phyloP scores from a whole-genome alignment of 2,888 invertebrate genomes.

The Eristalinus aeneus region DNA sequence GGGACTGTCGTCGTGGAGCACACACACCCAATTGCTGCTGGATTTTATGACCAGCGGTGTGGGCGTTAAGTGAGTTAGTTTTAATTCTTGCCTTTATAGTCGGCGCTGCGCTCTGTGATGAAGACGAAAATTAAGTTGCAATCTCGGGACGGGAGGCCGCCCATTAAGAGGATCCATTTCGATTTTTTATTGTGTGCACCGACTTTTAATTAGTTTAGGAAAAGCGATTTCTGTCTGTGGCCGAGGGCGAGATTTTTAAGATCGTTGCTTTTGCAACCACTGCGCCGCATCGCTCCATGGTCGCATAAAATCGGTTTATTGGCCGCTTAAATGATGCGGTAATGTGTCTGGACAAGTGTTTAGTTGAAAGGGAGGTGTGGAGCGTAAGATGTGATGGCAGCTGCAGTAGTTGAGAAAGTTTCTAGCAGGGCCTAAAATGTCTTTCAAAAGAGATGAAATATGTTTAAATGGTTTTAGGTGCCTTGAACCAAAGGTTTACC shows the following conservation, averaged over 20 bases:
- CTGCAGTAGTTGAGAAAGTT: neutral
- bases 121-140: neutral
- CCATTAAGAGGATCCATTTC: constrained; percentile 41
- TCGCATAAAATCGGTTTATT: neutral
- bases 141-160: neutral
- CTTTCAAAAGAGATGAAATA: too few relatives aligned
- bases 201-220: constrained; percentile 21
- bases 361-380: neutral
- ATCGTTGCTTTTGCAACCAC: neutral
- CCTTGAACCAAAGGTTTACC: too few relatives aligned
- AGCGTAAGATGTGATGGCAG: neutral
- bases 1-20: constrained; percentile 11
- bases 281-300: neutral
- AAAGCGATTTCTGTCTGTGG: neutral
- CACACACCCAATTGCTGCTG: constrained; percentile 14
- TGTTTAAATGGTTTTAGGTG: too few relatives aligned
- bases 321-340: neutral
- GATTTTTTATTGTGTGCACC: constrained; percentile 32
- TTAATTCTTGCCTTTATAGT: constrained; percentile 14
- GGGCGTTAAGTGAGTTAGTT: constrained; percentile 42
- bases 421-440: too few relatives aligned
- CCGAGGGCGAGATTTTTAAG: neutral
- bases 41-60: constrained; percentile 24
- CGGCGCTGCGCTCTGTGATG: neutral
- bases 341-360: neutral